Base-by-base conservation (phyloP, 1,140 invertebrate species). In the Brachionus sp. region DNA sequence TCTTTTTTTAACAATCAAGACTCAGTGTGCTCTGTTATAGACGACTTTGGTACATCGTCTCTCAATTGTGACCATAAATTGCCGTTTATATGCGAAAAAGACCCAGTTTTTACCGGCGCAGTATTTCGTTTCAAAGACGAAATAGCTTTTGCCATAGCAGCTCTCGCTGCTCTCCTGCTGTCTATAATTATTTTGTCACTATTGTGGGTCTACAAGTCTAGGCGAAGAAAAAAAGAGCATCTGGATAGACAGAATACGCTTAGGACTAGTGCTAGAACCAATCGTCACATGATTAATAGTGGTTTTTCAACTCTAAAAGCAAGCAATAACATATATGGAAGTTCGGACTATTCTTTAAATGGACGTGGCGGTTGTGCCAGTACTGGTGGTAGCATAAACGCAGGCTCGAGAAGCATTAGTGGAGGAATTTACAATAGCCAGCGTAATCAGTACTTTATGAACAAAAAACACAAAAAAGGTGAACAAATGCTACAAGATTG, bases 401-500 rank as follows among this genome's bases (percentile, higher is more conserved):
- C 6, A 7, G 70, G 39, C 1, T 75, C 70, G 0, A 57, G 77
- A 50, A 62, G 77, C 10, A 25, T 62, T 3, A 77, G 44, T 37
- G 75, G 75, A 13, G 77, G 53, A 4, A 80, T 80, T 13, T 80
- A 80, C 50, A 35, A 80, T 33, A 80, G 77, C n/a, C 77, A 80
- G 19, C 50, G 77, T 6, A 80, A 80, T 16, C 50, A 80, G n/a
- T 80, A 80, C 37, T 80, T 80, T 37, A 44, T 44, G 50, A 80
- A 44, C 25, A 80, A 66, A 44, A 57, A 66, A 25, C 70, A 75
- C 19, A 75, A 75, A 46, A 75, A 75, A n/a, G 7, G 1, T n/a
- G 70, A 50, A 5, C 2, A 75, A 2, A 46, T 46, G 3, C 13
- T 46, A n/a, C 19, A 12, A 29, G 70, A 75, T 13, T 46, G 46